phyloP scores from a whole-genome alignment of 2,113 vertebrate species.

The Sylvietta virens region DNA sequence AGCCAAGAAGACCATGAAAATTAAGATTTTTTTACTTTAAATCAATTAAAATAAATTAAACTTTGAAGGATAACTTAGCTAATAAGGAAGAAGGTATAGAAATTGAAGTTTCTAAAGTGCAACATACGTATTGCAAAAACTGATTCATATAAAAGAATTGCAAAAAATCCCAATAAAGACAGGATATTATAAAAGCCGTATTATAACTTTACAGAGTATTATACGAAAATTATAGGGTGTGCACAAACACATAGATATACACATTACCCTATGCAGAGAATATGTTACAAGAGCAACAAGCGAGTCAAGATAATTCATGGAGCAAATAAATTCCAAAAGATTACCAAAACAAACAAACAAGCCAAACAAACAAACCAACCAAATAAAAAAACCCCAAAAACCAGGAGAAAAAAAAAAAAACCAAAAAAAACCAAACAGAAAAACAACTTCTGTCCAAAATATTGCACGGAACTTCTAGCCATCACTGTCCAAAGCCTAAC shows the following conservation, averaged over 20 bases:
- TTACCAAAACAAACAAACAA: background rate
- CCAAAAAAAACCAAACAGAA: background rate
- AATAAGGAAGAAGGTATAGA: background rate
- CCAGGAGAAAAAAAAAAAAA: background rate
- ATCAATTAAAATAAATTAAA: background rate
- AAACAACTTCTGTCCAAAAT: background rate
- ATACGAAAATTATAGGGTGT: background rate
- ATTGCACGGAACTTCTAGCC: background rate
- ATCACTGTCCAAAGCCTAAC: background rate
- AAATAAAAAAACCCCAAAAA: no score
- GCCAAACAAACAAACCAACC: background rate
- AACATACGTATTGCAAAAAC: rapidly evolving
- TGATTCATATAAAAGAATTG: background rate
- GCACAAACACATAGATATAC: background rate
- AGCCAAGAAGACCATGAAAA: background rate
- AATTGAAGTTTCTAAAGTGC: background rate
- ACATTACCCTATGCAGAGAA: background rate
- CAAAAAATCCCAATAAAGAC: background rate
- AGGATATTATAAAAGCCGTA: background rate
- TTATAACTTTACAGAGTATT: background rate
- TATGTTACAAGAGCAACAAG: background rate
- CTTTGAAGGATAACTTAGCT: background rate
- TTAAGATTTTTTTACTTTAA: background rate
- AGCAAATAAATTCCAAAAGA: background rate
- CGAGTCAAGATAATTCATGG: background rate